Percentiles rank a stretch among this genome's conserved stretches.
Conservation (phyloP, 2,113 vertebrate genomes). For the Actenoides hombroni region DNA sequence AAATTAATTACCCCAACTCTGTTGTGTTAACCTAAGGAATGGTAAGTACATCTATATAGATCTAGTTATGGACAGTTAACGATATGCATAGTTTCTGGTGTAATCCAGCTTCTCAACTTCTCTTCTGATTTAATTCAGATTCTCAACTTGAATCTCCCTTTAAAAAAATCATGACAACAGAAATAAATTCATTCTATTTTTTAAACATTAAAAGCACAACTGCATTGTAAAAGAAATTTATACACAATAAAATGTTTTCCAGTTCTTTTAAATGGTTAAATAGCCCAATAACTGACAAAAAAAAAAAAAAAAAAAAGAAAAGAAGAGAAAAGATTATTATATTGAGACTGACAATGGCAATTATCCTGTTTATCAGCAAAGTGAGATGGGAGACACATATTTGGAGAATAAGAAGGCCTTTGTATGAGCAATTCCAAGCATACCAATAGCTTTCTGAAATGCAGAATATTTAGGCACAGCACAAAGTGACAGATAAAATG, state of each 20-base stretch:
- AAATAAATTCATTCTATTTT: neutral
- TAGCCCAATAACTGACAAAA: neutral
- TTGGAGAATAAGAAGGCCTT: neutral
- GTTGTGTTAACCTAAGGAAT: neutral
- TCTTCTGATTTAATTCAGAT: neutral
- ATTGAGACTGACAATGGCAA: neutral
- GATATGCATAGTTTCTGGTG: neutral
- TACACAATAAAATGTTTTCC: neutral
- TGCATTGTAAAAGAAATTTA: neutral
- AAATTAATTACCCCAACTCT: neutral
- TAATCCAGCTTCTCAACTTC: neutral
- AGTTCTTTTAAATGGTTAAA: neutral
- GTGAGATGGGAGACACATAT: neutral
- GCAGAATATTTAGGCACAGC: neutral
- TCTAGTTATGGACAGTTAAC: neutral
- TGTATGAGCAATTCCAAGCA: neutral
- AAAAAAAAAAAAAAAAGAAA: neutral
- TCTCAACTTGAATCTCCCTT: neutral
- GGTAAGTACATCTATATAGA: neutral
- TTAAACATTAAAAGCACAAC: neutral
- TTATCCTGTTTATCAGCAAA: conserved; percentile 12
- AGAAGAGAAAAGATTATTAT: neutral
- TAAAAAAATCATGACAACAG: neutral
- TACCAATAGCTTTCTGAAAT: neutral
- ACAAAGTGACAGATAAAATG: neutral